phyloP scores from a whole-genome alignment of 2,797 vertebrate genomes.

The Esox lucius region DNA sequence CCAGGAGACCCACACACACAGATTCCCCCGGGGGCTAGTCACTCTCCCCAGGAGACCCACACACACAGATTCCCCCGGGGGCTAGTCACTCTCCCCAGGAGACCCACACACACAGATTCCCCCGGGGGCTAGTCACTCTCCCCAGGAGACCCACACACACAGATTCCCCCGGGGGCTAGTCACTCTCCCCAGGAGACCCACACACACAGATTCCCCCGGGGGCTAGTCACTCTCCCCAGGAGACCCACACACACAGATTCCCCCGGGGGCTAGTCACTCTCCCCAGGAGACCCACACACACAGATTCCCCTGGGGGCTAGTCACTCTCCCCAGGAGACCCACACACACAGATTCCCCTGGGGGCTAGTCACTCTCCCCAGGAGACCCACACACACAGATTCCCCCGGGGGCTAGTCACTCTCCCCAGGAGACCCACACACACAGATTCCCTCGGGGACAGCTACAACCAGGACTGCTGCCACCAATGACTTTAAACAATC shows the following conservation, averaged over 20 bases:
- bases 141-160: neutral
- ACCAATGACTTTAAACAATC: no score
- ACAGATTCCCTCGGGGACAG: no score
- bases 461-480: no score
- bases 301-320: neutral
- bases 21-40: neutral
- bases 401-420: neutral
- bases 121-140: no score
- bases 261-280: neutral
- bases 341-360: neutral
- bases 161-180: neutral
- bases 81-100: no score
- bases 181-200: neutral
- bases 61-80: neutral
- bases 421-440: neutral
- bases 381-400: neutral
- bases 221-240: neutral
- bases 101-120: neutral
- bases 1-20: no score
- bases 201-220: neutral
- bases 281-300: neutral
- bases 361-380: neutral
- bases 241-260: neutral
- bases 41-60: no score
- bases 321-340: neutral